A percentile compares a stretch with the other conserved stretches of the same genome.
Conservation (phyloP, 2,113 vertebrate species). For the Seriola rivoliana region DNA sequence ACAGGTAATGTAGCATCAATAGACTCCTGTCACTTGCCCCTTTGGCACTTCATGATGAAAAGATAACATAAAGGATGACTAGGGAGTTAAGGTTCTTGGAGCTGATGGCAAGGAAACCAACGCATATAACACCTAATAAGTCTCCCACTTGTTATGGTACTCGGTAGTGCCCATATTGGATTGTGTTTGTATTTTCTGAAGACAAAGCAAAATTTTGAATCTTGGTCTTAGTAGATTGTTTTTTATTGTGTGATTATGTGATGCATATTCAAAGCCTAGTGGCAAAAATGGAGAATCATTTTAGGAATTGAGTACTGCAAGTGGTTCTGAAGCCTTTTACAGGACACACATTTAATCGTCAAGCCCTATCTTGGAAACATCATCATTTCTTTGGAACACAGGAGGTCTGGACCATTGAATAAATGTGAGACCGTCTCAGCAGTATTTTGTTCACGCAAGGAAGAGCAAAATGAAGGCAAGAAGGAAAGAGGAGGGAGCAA, state of each 20-base stretch:
- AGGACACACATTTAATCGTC: neutral
- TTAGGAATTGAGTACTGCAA: neutral
- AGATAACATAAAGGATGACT: neutral
- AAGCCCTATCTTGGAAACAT: neutral
- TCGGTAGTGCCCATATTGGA: neutral
- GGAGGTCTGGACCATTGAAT: neutral
- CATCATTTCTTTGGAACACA: neutral
- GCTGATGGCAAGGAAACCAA: neutral
- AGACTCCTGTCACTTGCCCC: neutral
- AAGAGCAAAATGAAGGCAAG: neutral
- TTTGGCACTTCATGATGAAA: neutral
- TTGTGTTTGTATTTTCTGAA: neutral
- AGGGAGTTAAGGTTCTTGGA: neutral
- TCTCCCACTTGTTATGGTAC: neutral
- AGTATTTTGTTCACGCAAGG: conserved; percentile 1
- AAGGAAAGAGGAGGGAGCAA: neutral
- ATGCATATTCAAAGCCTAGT: neutral
- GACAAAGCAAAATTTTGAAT: neutral
- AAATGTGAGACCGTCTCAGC: neutral
- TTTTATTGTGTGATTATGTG: neutral
- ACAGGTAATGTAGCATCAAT: neutral
- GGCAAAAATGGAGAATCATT: neutral
- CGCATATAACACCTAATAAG: neutral
- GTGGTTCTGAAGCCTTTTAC: neutral
- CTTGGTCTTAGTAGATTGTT: neutral